Percentiles rank a stretch among this genome's conserved stretches.
phyloP scores from a whole-genome alignment of 92 coral and sea anemone species.

The Pocillopora grandis region DNA sequence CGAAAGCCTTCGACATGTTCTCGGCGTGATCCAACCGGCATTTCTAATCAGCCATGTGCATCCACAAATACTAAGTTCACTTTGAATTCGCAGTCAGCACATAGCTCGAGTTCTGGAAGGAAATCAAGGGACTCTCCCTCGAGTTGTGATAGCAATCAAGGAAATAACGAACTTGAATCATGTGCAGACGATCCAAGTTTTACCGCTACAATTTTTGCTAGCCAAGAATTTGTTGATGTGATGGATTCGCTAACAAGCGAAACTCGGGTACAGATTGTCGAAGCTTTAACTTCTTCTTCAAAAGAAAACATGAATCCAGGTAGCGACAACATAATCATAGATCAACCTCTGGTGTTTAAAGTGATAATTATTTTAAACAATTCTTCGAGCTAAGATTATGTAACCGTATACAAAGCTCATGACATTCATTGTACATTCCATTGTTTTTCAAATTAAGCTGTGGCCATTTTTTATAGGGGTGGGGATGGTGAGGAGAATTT shows the following conservation, averaged over 20 bases:
- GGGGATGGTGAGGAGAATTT: too few species aligned
- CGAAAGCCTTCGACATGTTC: slow-evolving; percentile 19
- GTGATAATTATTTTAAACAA: not conserved
- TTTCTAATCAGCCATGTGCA: not conserved
- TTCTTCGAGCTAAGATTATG: not conserved
- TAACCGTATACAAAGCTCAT: too few species aligned
- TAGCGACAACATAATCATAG: not conserved
- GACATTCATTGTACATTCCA: too few species aligned
- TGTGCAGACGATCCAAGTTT: not conserved
- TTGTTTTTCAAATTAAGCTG: too few species aligned
- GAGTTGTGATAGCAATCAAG: not conserved
- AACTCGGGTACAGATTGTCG: slow-evolving; percentile 15
- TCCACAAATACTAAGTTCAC: not conserved
- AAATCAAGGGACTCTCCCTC: not conserved
- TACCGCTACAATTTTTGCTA: not conserved
- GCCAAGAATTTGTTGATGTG: not conserved
- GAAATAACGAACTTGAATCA: not conserved
- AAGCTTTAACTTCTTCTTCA: slow-evolving; percentile 11
- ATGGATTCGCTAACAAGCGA: slow-evolving; percentile 14
- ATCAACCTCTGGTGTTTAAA: slow-evolving; percentile 7
- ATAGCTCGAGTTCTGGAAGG: not conserved
- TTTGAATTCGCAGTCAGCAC: not conserved
- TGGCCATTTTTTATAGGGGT: too few species aligned
- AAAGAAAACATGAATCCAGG: slow-evolving; percentile 23
- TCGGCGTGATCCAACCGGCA: not conserved